Conservation (phyloP, 1,140 invertebrate species). For the Brachionus sp. region DNA sequence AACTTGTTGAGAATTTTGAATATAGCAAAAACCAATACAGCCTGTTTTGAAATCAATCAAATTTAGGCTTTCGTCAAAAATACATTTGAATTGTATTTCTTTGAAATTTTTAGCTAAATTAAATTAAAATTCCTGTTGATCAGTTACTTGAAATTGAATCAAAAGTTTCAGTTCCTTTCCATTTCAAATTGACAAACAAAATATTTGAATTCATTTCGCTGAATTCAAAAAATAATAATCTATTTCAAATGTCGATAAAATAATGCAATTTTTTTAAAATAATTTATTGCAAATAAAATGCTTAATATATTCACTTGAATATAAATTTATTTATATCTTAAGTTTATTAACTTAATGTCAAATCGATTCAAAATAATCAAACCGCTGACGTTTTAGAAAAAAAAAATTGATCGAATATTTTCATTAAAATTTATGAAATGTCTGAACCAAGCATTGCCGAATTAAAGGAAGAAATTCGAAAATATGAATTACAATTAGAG, state of each 20-base stretch:
- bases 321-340: background rate
- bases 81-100: slow-evolving; percentile 43
- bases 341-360: slow-evolving; percentile 34
- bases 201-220: slow-evolving; percentile 9
- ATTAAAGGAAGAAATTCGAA: slow-evolving; percentile 34
- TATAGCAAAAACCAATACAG: background rate
- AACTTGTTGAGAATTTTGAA: background rate
- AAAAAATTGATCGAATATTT: background rate
- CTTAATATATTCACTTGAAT: background rate
- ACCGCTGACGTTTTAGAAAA: slow-evolving; percentile 24
- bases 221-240: background rate
- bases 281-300: background rate
- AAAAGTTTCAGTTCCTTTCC: background rate
- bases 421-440: background rate
- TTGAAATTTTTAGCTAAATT: background rate
- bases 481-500: slow-evolving; percentile 34
- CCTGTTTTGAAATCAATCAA: slow-evolving; percentile 33
- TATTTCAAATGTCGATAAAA: background rate
- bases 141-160: background rate
- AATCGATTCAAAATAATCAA: background rate
- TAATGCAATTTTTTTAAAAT: slow-evolving; percentile 7
- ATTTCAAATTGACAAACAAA: slow-evolving; percentile 36
- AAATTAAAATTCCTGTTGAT: background rate
- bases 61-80: slow-evolving; percentile 11
- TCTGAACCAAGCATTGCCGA: slow-evolving; percentile 1